Evolutionary conservation across 2,888 invertebrate genomes (phyloP).

Genomic region (Periphyllus acericola): DNA sequence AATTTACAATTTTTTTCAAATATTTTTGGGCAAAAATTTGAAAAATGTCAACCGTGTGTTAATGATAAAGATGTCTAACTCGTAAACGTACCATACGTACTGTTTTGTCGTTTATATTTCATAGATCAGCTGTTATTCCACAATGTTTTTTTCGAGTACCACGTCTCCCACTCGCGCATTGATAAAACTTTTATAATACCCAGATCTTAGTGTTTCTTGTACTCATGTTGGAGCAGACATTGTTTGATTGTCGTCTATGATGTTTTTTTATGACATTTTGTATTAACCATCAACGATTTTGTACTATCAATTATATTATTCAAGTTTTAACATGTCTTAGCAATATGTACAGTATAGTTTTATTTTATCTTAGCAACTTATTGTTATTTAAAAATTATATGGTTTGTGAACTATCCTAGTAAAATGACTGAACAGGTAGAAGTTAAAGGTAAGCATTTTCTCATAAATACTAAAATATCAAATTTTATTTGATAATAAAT

Average conservation of each 20-base stretch:
- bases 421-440: constrained; percentile 58
- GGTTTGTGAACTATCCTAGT: background rate
- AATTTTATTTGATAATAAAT: background rate
- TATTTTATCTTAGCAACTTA: background rate
- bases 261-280: background rate
- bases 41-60: background rate
- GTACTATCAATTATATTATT: background rate
- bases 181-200: constrained; percentile 41
- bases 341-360: background rate
- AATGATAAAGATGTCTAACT: too few relatives aligned
- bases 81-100: background rate
- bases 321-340: background rate
- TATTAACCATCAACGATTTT: background rate
- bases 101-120: background rate
- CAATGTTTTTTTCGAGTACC: constrained; percentile 22
- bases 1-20: background rate
- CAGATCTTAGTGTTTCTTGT: background rate
- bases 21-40: background rate
- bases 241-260: background rate
- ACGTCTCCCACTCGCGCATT: constrained; percentile 2
- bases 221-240: background rate
- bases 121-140: constrained; percentile 4
- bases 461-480: background rate
- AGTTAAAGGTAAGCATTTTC: constrained; percentile 44
- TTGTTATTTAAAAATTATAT: constrained; percentile 9